Evolutionary conservation across 2,888 invertebrate species (phyloP), one percentile per base, ranked within the genome.

Genomic region (Diloba caeruleocephala): DNA sequence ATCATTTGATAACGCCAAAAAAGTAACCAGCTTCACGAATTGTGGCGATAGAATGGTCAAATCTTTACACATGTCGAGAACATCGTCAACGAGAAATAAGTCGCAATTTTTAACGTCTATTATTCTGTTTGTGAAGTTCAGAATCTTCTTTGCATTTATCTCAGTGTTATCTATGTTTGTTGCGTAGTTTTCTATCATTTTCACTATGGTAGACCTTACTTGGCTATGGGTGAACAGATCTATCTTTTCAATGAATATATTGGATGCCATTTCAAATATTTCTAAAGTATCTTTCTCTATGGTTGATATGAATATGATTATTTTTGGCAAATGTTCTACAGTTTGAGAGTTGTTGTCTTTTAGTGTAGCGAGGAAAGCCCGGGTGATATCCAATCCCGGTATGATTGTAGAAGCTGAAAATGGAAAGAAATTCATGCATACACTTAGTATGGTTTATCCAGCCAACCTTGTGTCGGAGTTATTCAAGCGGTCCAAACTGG

Each of bases 341-440:
- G 78, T 74, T 0, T 85, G n/a, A 0, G 62, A 39, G 10, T 87
- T 82, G 39, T 87, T 82, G 0, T 79, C 71, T 36, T 80, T 80
- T 0, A 89, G 34, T 0, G 79, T 61, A 9, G 67, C 26, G 19
- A 85, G 9, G 7, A 89, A 38, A 0, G 81, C 72, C 4, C 79
- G 71, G 0, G 79, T 49, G 33, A 89, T 58, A 1, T 87, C 81
- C 4, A 85, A 43, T 0, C 81, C 82, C 0, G 82, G 76, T 8
- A 74, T 68, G 29, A 66, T 72, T 0, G 65, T 48, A 0, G 68
- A 63, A 0, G 69, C 89, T 89, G 74, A 49, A 64, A 48, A 17
- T 12, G 6, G 6, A 1, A 23, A 21, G 10, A 1, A 9, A 26
- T 10, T 12, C 0, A 32, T 21, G 13, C 8, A 29, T 25, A n/a